Base-by-base conservation (phyloP, 2,888 invertebrate species). In the Entomobrya multifasciata region DNA sequence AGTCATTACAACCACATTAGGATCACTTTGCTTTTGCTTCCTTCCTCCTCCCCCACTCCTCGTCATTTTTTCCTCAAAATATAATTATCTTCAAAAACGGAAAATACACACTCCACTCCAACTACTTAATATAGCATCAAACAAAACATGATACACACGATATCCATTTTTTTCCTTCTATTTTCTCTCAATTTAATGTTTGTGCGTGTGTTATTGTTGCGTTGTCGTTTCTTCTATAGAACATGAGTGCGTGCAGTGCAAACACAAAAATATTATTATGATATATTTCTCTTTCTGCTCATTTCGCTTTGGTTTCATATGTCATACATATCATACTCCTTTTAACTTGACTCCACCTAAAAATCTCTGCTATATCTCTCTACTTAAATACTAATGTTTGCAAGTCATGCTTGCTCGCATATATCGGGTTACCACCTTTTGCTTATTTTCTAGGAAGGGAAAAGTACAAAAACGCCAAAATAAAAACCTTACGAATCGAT, bases 1-100 rank as follows among this genome's bases (percentile, higher is more conserved):
- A 65, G 65, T 65, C 74, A 74, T 74, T 49, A 74, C 55, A 55
- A 74, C 30, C 74, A 55, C 74, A 74, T 74, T 74, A 74, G 36
- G 25, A 49, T 49, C 47, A 30, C 49, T 74, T 8, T 17, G 15
- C 30, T 67, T n/a, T 8, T 8, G 8, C 36, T 8, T 6, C 36
- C 36, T 6, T 3, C 25, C 25, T 6, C 25, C 52, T 52, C 52
- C 52, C 4, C 52, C n/a, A 36, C 36, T 36, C 36, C 6, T n/a
- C 52, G 15, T 49, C 52, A 27, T 52, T n/a, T n/a, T n/a, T n/a
- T n/a, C 30, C 27, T 60, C 30, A 74, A 55, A 52, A 70, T 70
- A 74, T 74, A 49, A 70, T 70, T n/a, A 74, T 55, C n/a, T 17
- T 55, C 74, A 74, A 8, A 36, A 36, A 36, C 36, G 36, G 36